A percentile compares a stretch with the other conserved stretches of the same genome.
Evolutionary conservation across 2,113 vertebrate species (phyloP).

Genomic region (Porphyrio hochstetteri): DNA sequence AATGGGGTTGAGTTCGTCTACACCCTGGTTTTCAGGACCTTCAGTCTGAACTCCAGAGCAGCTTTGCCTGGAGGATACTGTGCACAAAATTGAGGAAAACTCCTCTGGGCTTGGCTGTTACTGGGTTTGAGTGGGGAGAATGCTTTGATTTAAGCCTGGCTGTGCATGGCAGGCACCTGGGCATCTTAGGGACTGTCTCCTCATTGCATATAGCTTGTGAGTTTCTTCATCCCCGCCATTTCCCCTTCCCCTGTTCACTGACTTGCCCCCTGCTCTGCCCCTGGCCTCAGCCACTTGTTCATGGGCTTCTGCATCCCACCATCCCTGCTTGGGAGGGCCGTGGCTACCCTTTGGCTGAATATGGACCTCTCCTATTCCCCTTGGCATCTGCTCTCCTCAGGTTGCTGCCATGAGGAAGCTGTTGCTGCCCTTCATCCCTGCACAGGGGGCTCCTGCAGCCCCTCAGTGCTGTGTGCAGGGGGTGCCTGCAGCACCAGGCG

Average conservation of each 20-base stretch:
- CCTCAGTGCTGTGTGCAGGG: rapidly evolving
- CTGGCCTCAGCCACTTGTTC: not conserved
- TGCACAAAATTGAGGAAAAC: not conserved
- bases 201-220: rapidly evolving
- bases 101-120: not conserved
- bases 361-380: rapidly evolving
- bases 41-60: not conserved
- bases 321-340: rapidly evolving
- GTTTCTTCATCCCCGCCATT: rapidly evolving
- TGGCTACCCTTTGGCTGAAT: not conserved
- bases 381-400: not conserved
- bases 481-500: not conserved
- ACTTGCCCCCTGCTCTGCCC: not conserved
- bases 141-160: not conserved
- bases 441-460: not conserved
- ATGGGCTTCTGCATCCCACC: not conserved
- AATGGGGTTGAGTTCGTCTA: not conserved
- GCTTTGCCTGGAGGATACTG: not conserved
- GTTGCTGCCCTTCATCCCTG: not conserved
- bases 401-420: not conserved
- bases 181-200: not conserved
- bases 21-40: not conserved
- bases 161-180: not conserved
- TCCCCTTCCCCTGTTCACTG: not conserved
- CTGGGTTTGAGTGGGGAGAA: not conserved